Evolutionary conservation across 2,888 invertebrate genomes (phyloP).

Genomic region (Andricus curvator): DNA sequence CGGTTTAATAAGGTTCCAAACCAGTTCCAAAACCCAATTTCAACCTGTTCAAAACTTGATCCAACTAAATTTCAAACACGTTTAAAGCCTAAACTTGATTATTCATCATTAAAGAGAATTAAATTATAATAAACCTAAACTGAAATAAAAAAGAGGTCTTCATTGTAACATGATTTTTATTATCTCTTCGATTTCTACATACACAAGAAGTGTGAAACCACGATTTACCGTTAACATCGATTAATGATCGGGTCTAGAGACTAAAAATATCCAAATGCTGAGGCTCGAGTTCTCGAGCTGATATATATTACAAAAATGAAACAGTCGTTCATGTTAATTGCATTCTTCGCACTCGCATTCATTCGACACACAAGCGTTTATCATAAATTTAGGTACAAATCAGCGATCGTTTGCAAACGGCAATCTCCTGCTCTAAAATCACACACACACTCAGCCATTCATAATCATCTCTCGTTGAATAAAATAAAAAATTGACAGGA

Average conservation of each 20-base stretch:
- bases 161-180: conserved; percentile 64
- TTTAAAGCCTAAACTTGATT: background rate
- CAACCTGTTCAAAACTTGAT: no score
- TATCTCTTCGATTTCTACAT: conserved; percentile 64
- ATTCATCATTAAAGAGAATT: background rate
- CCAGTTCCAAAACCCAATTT: no score
- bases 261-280: conserved; percentile 52
- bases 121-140: background rate
- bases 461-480: conserved; percentile 26
- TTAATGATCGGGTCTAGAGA: conserved; percentile 58
- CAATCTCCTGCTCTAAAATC: background rate
- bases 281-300: background rate
- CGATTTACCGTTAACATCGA: conserved; percentile 61
- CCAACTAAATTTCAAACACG: no score
- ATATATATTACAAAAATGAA: conserved; percentile 34
- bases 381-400: conserved; percentile 37
- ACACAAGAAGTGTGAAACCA: conserved; percentile 63
- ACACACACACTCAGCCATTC: background rate
- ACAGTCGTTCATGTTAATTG: conserved; percentile 37
- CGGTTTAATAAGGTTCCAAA: no score
- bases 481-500: conserved; percentile 28
- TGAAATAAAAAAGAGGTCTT: background rate
- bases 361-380: conserved; percentile 7
- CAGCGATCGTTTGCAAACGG: conserved; percentile 8
- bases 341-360: conserved; percentile 7